phyloP scores from a whole-genome alignment of 1,140 invertebrate genomes.

The Trypoxylus dichotomus region DNA sequence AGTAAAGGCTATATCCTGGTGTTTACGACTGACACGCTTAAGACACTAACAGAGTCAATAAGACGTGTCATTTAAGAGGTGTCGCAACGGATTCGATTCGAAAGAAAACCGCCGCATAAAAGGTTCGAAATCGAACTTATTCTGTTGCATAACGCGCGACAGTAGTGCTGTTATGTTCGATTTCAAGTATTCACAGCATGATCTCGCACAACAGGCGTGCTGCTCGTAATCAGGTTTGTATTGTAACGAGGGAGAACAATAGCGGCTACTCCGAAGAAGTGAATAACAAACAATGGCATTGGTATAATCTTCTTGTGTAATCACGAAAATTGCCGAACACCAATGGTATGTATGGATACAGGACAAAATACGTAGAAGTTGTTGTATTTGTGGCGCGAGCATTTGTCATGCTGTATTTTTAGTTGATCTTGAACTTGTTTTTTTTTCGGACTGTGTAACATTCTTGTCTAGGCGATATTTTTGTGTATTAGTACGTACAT shows the following conservation, averaged over 20 bases:
- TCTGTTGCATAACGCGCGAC: not conserved
- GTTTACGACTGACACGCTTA: not conserved
- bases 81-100: not conserved
- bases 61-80: not conserved
- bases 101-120: not conserved
- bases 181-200: slow-evolving; percentile 19
- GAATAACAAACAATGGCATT: not conserved
- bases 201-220: slow-evolving; percentile 8
- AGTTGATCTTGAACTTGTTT: too few relatives aligned
- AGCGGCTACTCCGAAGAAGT: not conserved
- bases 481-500: too few relatives aligned
- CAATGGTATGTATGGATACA: not conserved
- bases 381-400: not conserved
- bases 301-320: slow-evolving; percentile 1
- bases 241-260: slow-evolving; percentile 4
- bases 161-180: not conserved
- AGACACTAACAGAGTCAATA: slow-evolving; percentile 5
- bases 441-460: too few relatives aligned
- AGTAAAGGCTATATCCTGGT: not conserved
- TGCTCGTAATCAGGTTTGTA: slow-evolving; percentile 11
- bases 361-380: not conserved
- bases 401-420: not conserved
- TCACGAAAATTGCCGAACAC: not conserved
- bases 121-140: slow-evolving; percentile 5
- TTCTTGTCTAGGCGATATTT: too few relatives aligned